Percentiles rank a stretch among this genome's conserved stretches.
These are phyloP conservation scores for Cebus imitator DNA, from an alignment of 2,113 vertebrate species.

Conservation along the genomic window DNA sequence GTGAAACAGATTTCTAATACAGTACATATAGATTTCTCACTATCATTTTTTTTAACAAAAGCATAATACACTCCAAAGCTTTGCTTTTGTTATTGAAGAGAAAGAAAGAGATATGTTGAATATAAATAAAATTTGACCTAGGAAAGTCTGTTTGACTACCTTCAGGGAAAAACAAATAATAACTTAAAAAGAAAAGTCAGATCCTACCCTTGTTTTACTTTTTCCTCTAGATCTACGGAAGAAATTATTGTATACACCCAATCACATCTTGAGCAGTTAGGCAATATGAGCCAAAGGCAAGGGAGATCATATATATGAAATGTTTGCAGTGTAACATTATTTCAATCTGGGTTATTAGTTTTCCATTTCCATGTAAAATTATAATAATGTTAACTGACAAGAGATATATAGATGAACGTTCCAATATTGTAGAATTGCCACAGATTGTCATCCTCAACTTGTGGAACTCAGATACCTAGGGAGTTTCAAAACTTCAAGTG, in stretches of 20 bases:
- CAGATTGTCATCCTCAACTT: neutral
- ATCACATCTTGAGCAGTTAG: neutral
- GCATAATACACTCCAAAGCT: neutral
- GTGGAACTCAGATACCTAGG: neutral
- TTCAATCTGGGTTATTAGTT: neutral
- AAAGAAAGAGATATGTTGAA: neutral
- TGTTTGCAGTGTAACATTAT: neutral
- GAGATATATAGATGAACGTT: neutral
- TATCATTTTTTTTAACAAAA: conserved; percentile 22
- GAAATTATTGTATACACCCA: neutral
- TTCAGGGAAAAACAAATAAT: conserved; percentile 34
- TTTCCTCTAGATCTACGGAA: neutral
- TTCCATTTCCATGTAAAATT: neutral
- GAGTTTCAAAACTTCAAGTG: neutral
- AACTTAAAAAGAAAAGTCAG: conserved; percentile 46
- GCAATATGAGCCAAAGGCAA: neutral
- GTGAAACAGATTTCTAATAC: conserved; percentile 3
- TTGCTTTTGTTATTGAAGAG: conserved; percentile 10
- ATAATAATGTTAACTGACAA: neutral
- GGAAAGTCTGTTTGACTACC: conserved; percentile 7
- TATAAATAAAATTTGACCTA: conserved; percentile 49
- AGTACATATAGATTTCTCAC: neutral
- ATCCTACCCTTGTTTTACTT: neutral
- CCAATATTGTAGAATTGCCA: neutral
- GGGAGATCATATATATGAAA: neutral